phyloP scores from a whole-genome alignment of 2,797 vertebrate genomes.

The Pipistrellus nathusii region DNA sequence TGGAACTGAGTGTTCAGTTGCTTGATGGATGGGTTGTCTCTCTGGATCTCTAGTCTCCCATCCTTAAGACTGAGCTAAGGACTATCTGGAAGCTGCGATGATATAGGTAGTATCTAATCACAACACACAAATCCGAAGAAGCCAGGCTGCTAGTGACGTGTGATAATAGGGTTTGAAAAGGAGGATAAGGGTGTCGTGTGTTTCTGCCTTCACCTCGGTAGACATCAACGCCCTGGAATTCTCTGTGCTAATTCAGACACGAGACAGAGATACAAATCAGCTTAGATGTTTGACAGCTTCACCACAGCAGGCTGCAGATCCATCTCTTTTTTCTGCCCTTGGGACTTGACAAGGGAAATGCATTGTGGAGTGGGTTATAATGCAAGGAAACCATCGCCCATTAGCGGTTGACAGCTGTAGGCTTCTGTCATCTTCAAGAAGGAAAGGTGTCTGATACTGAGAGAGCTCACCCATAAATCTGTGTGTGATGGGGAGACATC shows the following conservation, averaged over 20 bases:
- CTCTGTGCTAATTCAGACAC: slow-evolving; percentile 18
- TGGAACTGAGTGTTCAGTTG: not conserved
- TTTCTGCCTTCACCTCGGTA: not conserved
- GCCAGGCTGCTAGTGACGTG: not conserved
- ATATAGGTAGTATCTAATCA: not conserved
- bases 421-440: slow-evolving; percentile 59
- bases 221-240: not conserved
- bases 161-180: not conserved
- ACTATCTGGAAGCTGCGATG: not conserved
- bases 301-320: slow-evolving; percentile 63
- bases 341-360: slow-evolving; percentile 62
- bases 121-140: slow-evolving; percentile 44
- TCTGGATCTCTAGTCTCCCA: not conserved
- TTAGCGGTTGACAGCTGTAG: slow-evolving; percentile 71
- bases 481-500: not conserved
- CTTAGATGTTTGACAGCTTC: slow-evolving; percentile 75
- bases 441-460: slow-evolving; percentile 61
- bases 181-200: not conserved
- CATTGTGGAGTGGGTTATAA: slow-evolving; percentile 53
- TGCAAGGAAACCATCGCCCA: slow-evolving; percentile 65
- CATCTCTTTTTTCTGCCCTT: slow-evolving; percentile 58
- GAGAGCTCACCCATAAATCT: slow-evolving; percentile 62
- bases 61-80: not conserved
- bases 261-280: slow-evolving; percentile 23
- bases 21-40: slow-evolving; percentile 33